phyloP scores from a whole-genome alignment of 1,140 invertebrate species.

The Leguminivora glycinivorella region DNA sequence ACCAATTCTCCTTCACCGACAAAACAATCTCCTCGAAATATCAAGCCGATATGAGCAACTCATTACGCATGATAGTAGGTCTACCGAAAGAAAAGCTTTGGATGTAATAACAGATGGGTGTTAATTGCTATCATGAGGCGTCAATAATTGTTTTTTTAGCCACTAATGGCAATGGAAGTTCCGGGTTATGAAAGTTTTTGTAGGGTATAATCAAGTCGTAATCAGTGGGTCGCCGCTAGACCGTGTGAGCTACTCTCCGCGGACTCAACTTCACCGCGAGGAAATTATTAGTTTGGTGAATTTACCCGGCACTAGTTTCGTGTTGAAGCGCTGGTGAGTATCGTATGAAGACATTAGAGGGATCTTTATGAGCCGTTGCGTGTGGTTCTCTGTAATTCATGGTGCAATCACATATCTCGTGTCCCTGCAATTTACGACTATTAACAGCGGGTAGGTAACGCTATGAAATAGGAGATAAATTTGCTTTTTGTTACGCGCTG shows the following conservation, averaged over 20 bases:
- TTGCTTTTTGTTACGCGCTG: conserved; percentile 37
- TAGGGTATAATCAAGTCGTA: conserved; percentile 70
- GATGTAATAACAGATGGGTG: conserved; percentile 63
- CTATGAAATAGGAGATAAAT: conserved; percentile 40
- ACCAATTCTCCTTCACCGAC: conserved; percentile 34
- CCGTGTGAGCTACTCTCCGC: conserved; percentile 59
- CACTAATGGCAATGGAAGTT: conserved; percentile 66
- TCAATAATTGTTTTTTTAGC: conserved; percentile 73
- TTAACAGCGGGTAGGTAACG: conserved; percentile 42
- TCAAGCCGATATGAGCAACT: conserved; percentile 37
- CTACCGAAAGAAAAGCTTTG: conserved; percentile 56
- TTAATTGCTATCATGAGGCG: conserved; percentile 69
- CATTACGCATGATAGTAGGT: conserved; percentile 54
- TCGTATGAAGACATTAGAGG: conserved; percentile 71
- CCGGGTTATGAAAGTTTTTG: conserved; percentile 73
- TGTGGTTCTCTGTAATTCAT: conserved; percentile 56
- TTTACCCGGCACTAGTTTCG: conserved; percentile 51
- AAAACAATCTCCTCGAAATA: conserved; percentile 37
- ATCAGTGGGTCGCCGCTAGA: conserved; percentile 62
- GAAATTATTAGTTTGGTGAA: conserved; percentile 66
- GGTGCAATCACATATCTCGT: conserved; percentile 52
- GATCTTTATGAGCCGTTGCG: conserved; percentile 62
- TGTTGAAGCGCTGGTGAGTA: conserved; percentile 49
- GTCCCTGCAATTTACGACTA: conserved; percentile 51
- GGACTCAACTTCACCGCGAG: conserved; percentile 45